Percentiles rank a stretch among this genome's conserved stretches.
Conservation (phyloP, 2,113 vertebrate genomes). For the Piprites chloris region DNA sequence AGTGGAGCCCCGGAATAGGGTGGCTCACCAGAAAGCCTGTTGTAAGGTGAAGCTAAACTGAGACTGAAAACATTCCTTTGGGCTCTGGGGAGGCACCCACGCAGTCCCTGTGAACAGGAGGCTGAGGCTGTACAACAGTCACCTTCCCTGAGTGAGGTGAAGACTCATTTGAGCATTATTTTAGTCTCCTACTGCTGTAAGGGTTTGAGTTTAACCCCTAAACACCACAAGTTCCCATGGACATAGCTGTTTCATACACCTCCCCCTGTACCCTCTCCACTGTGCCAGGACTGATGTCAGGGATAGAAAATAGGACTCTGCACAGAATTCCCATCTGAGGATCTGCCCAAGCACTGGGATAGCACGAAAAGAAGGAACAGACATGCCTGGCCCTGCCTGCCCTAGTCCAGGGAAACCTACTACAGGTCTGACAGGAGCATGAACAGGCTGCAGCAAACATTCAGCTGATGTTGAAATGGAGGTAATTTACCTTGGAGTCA, state of each 20-base stretch:
- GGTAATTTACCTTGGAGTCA: slow-evolving; percentile 83
- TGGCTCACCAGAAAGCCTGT: neutral
- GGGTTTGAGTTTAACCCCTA: neutral
- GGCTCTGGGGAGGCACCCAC: neutral
- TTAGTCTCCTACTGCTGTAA: neutral
- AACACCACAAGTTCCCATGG: neutral
- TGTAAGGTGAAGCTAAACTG: neutral
- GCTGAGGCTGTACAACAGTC: neutral
- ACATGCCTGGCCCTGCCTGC: neutral
- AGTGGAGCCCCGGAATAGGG: neutral
- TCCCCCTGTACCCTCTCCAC: neutral
- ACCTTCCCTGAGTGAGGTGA: neutral
- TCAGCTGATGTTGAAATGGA: neutral
- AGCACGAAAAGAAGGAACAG: neutral
- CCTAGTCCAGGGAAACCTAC: neutral
- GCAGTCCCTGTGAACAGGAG: neutral
- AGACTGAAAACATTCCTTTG: neutral
- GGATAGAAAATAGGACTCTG: neutral
- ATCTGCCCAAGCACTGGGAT: neutral
- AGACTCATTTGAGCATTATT: neutral
- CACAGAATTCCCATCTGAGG: neutral
- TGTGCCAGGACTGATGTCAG: neutral
- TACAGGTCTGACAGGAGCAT: neutral
- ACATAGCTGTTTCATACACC: neutral
- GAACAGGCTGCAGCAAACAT: neutral